Evolutionary conservation across 2,113 vertebrate species (phyloP), one percentile per base, ranked within the genome.

Genomic region (Phylloscopus trochilus): DNA sequence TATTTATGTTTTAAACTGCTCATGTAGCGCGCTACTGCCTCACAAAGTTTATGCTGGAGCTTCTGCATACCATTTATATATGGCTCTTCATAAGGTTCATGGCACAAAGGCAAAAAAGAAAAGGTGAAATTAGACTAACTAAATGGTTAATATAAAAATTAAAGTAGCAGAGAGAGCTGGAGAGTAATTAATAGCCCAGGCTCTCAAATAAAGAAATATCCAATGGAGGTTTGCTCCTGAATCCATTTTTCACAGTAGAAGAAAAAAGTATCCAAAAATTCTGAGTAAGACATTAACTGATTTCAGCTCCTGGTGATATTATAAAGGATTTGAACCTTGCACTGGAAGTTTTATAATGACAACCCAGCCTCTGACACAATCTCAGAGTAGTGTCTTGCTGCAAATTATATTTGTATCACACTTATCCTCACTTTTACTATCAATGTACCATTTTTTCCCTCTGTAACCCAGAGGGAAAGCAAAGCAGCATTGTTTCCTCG

Each of bases 351-450:
- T 96, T 87, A 56, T 87, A 91, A 91, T 35, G 89, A 94, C 68
- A 91, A 9, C 23, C 33, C 81, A 59, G 51, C 77, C 81, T 76
- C 83, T 92, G 92, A 91, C 74, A 95, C 35, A 31, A 62, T 87
- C 79, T 76, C 74, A 80, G 55, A 51, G 43, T 39, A 95, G 81
- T 78, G 92, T 86, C 87, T 97, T 27, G 23, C 84, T 95, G 94
- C 83, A 92, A 93, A 94, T 97, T 95, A 41, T 90, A 92, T 91
- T 93, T 95, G 83, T 95, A 91, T 91, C 82, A 76, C 69, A 79
- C 95, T 96, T 97, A 94, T 93, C 79, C 85, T 89, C 93, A 81
- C 90, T 95, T 79, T 96, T 93, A 94, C 97, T 97, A 96, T 85
- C 85, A 89, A 77, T 46, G 67, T 85, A 72, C 79, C 82, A 80